Conservation (phyloP, 2,797 vertebrate genomes). For the Sebastes variabilis region DNA sequence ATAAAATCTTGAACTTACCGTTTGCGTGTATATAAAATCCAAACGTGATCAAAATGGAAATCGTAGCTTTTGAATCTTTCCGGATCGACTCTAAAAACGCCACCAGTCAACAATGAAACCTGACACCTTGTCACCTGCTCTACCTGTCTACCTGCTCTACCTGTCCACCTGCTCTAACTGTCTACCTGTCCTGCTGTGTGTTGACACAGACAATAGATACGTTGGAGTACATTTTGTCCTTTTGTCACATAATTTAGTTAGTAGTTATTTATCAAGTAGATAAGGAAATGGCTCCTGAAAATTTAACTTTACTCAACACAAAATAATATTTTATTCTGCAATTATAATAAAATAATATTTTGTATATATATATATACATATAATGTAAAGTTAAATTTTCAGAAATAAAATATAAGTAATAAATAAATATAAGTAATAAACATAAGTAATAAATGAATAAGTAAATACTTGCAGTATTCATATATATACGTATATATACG, state of each 20-base stretch:
- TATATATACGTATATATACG: too few relatives aligned
- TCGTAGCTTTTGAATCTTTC: background rate
- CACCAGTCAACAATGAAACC: constrained; percentile 41
- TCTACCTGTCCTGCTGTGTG: constrained; percentile 53
- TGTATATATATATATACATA: too few relatives aligned
- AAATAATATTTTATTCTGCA: background rate
- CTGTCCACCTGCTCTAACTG: constrained; percentile 19
- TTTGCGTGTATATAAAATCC: background rate
- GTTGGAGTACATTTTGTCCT: too few relatives aligned
- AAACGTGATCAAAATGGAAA: background rate
- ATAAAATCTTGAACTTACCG: constrained; percentile 37
- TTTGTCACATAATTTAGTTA: background rate
- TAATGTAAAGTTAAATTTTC: too few relatives aligned
- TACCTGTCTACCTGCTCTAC: constrained; percentile 73
- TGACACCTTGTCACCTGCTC: constrained; percentile 68
- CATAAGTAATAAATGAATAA: too few relatives aligned
- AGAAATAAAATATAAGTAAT: too few relatives aligned
- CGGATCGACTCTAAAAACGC: background rate
- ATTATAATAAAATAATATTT: background rate
- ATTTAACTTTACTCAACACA: background rate
- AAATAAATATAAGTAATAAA: too few relatives aligned
- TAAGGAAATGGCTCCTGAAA: background rate
- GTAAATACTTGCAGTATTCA: too few relatives aligned
- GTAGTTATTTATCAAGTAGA: background rate
- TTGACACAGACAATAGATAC: background rate